A percentile compares a stretch with the other conserved stretches of the same genome.
Conservation (phyloP, 2,888 invertebrate genomes). For the Orthosia incerta region DNA sequence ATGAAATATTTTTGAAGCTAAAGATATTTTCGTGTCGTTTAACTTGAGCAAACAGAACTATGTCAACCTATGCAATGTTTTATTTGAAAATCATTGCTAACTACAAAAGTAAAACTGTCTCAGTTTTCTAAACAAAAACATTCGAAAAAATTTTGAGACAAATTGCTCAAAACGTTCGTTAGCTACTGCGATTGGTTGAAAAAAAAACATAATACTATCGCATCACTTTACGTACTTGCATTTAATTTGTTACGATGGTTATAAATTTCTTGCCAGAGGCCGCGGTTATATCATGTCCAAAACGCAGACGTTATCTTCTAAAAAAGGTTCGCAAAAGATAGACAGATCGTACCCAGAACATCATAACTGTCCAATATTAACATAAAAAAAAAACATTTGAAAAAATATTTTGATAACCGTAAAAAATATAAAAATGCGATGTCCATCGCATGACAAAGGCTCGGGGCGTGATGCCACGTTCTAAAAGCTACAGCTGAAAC, state of each 20-base stretch:
- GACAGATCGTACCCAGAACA: not conserved
- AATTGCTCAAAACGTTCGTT: too few relatives aligned
- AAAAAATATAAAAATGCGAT: constrained; percentile 61
- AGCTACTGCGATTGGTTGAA: too few relatives aligned
- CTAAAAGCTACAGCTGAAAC: constrained; percentile 66
- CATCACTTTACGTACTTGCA: too few relatives aligned
- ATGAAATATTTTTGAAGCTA: not conserved
- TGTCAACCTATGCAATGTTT: not conserved
- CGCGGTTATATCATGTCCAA: not conserved
- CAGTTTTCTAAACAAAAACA: too few relatives aligned
- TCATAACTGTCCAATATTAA: not conserved
- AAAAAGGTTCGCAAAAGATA: not conserved
- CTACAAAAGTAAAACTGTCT: not conserved
- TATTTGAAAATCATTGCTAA: not conserved
- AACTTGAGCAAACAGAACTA: not conserved
- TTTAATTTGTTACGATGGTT: too few relatives aligned
- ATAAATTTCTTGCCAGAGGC: too few relatives aligned
- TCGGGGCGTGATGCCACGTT: constrained; percentile 70
- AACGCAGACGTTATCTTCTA: not conserved
- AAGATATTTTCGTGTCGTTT: too few relatives aligned
- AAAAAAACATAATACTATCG: too few relatives aligned
- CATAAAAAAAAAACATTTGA: not conserved
- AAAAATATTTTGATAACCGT: constrained; percentile 27
- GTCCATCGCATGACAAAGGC: constrained; percentile 70
- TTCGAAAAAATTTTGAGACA: too few relatives aligned